Evolutionary conservation across 2,888 invertebrate species (phyloP).

Genomic region (Andricus quercusramuli): DNA sequence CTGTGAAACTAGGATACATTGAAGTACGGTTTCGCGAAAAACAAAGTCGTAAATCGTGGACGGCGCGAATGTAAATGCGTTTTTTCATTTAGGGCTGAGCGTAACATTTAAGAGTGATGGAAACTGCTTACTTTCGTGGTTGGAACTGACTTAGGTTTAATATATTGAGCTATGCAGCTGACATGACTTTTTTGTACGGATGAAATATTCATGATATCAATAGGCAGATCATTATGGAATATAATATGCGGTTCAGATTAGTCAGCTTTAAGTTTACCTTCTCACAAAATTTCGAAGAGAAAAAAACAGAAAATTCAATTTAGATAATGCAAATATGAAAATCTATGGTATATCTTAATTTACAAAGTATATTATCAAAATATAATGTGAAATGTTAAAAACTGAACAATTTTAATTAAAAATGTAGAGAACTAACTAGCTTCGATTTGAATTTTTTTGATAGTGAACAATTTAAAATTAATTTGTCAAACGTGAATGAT

Average conservation of each 20-base stretch:
- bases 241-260: neutral
- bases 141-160: neutral
- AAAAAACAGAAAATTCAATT: neutral
- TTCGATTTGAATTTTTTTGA: too few species aligned
- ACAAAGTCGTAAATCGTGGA: neutral
- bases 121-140: neutral
- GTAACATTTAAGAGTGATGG: neutral
- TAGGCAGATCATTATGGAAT: neutral
- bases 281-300: neutral
- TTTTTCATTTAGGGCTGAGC: neutral
- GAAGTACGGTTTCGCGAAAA: neutral
- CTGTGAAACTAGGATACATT: neutral
- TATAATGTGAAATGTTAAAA: too few species aligned
- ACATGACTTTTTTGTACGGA: slow-evolving; percentile 3
- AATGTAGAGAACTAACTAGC: too few species aligned
- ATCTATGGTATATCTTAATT: too few species aligned
- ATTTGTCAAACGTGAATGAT: too few species aligned
- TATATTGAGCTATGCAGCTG: neutral
- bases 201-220: slow-evolving; percentile 1
- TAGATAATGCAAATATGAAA: neutral
- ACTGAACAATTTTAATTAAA: too few species aligned
- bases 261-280: neutral
- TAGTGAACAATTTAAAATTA: too few species aligned
- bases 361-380: too few species aligned
- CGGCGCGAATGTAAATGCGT: neutral